Evolutionary conservation across 2,113 vertebrate genomes (phyloP).

Genomic region (Todiramphus chloris): DNA sequence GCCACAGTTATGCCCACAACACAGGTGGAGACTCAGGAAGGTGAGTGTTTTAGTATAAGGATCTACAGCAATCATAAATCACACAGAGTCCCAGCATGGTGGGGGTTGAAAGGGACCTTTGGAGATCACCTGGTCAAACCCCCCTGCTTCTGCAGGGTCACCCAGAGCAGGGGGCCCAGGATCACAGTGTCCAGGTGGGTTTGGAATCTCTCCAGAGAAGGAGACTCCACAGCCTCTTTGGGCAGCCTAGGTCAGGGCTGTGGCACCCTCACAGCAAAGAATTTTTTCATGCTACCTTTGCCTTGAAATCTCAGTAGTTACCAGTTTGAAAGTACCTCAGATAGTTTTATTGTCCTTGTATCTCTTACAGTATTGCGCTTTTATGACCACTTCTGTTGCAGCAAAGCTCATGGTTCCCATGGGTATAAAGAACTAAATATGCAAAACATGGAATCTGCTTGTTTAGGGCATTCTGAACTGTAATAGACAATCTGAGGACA

Average conservation of each 20-base stretch:
- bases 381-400: neutral
- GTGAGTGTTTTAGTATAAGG: constrained; percentile 61
- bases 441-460: neutral
- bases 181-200: neutral
- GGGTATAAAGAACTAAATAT: neutral
- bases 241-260: neutral
- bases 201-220: neutral
- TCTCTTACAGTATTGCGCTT: neutral
- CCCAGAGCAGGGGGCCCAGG: neutral
- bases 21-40: constrained; percentile 95
- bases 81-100: neutral
- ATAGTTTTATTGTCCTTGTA: neutral
- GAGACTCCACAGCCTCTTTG: neutral
- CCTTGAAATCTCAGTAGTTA: neutral
- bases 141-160: neutral
- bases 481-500: neutral
- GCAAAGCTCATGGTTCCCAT: neutral
- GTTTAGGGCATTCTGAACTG: neutral
- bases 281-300: neutral
- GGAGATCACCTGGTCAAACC: neutral
- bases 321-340: neutral
- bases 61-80: neutral
- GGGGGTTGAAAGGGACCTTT: neutral
- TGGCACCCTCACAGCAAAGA: neutral
- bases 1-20: constrained; percentile 99